A percentile compares a stretch with the other conserved stretches of the same genome.
phyloP scores from a whole-genome alignment of 2,888 invertebrate species.

The Bruchidius siliquastri region DNA sequence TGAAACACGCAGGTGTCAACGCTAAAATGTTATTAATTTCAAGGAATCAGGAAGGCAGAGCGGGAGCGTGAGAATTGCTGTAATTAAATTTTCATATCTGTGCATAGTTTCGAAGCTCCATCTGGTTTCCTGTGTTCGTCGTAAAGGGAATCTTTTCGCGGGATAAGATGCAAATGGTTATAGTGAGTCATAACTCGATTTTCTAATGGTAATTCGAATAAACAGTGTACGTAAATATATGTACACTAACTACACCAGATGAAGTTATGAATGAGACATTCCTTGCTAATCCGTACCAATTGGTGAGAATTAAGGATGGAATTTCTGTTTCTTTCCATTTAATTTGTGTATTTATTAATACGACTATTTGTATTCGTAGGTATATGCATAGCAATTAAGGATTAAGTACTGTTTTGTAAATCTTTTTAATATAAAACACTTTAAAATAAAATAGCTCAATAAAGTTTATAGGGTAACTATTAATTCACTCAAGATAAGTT shows the following conservation, averaged over 20 bases:
- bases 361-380: no score
- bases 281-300: neutral
- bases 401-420: no score
- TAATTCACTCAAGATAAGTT: no score
- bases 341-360: no score
- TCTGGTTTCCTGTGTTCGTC: neutral
- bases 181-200: neutral
- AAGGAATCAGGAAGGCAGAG: neutral
- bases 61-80: conserved; percentile 27
- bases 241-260: neutral
- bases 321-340: no score
- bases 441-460: no score
- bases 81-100: conserved; percentile 21
- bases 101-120: neutral
- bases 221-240: neutral
- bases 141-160: neutral
- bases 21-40: neutral
- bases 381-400: no score
- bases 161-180: neutral
- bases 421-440: no score
- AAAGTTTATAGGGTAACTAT: no score
- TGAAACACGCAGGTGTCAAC: neutral
- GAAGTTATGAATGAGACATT: neutral
- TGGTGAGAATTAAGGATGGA: neutral
- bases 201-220: neutral